Base-by-base conservation (phyloP, 2,888 invertebrate genomes). In the Cerastis rubricosa region DNA sequence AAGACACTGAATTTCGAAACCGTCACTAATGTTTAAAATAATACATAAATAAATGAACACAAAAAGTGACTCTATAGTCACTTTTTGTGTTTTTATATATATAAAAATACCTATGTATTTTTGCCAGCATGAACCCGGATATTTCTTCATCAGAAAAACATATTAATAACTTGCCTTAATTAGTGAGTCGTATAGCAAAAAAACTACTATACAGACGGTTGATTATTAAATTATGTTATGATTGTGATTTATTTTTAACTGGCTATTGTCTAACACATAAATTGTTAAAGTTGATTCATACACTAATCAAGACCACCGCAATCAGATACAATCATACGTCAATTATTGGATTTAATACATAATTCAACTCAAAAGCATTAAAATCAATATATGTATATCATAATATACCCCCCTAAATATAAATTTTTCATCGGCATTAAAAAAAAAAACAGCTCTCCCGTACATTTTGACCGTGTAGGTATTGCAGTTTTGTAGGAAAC, bases 61-160 rank as follows among this genome's bases (percentile, higher is more conserved):
- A 8, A 14, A 57, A 43, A 64, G 49, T n/a, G n/a, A n/a, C n/a
- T n/a, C n/a, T n/a, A n/a, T n/a, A n/a, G n/a, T n/a, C n/a, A n/a
- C n/a, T n/a, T n/a, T n/a, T n/a, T n/a, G n/a, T n/a, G n/a, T n/a
- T n/a, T n/a, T n/a, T n/a, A n/a, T n/a, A n/a, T n/a, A n/a, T n/a
- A n/a, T n/a, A n/a, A n/a, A n/a, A n/a, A n/a, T n/a, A n/a, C n/a
- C n/a, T n/a, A n/a, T n/a, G n/a, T n/a, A n/a, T n/a, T n/a, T n/a
- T n/a, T 29, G 17, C 29, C 8, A 11, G 51, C 61, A 40, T 51
- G 76, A 78, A 77, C 76, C 78, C 76, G 76, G 76, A 78, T 14
- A 40, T 51, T 22, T 22, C 7, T 43, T 6, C 1, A 22, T 25
- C 9, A 54, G 17, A 51, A 59, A 43, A 35, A 35, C 14, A 49